Base-by-base conservation (phyloP, 2,797 vertebrate genomes). In the Pseudochirops cupreus region DNA sequence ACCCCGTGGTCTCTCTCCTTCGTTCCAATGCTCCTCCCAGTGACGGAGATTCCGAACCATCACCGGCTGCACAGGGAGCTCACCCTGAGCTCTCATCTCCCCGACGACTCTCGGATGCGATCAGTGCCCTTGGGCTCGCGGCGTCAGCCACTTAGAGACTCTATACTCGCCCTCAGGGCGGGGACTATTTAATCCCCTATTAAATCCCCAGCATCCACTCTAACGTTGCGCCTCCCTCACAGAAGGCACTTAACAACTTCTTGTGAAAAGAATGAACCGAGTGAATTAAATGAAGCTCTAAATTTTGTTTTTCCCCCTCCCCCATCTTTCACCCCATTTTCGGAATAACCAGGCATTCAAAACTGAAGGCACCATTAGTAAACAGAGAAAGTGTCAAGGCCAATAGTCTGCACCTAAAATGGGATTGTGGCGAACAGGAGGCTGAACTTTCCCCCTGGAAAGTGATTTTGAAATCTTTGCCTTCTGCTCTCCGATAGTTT, bases 391-490 rank as follows among this genome's bases (percentile, higher is more conserved):
- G n/a, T 46, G 6, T 82, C 67, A 21, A 82, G n/a, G 6, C 24
- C n/a, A 3, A 9, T 82, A 21, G 74, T 87, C 74, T 46, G 26
- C 74, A 87, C 9, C 39, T 26, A 87, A 46, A 46, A 46, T 46
- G 18, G 39, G 39, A 46, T 46, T 87, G 39, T 87, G 39, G 39
- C 24, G 67, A 39, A 18, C 18, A 82, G 6, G 18, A 82, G 67
- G 67, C 67, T 39, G 67, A 82, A 74, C n/a, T 74, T 74, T 74
- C n/a, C n/a, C 18, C 33, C 67, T 24, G 67, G 67, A 94, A 91
- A 94, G 52, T 94, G 95, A 93, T 29, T 95, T 95, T 82, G 50
- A 94, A 96, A 92, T 58, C 18, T 31, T 82, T 92, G 50, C 53
- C 53, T 95, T 89, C 59, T 53, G 91, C 90, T 94, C 54, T 56